Percentiles rank a stretch among this genome's conserved stretches.
Evolutionary conservation across 2,888 invertebrate genomes (phyloP).

Genomic region (Stenchaetothrips biformis): DNA sequence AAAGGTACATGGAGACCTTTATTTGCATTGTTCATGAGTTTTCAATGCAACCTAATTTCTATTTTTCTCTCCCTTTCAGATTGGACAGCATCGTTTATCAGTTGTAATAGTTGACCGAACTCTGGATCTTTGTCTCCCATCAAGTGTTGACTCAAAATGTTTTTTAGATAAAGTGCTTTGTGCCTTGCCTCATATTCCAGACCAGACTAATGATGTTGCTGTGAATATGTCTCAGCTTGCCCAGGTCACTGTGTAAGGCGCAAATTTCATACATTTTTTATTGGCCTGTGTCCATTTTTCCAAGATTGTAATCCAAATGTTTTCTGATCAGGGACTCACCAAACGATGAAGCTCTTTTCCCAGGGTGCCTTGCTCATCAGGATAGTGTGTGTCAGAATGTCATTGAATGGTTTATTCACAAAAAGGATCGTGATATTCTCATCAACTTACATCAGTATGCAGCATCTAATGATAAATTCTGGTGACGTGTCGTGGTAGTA

Average conservation of each 20-base stretch:
- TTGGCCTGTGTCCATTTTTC: background rate
- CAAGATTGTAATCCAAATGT: background rate
- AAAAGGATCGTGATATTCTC: constrained; percentile 4
- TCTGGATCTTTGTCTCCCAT: background rate
- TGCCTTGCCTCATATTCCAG: background rate
- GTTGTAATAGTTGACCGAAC: background rate
- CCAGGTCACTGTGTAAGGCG: background rate
- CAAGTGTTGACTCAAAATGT: constrained; percentile 4
- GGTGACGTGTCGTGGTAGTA: background rate
- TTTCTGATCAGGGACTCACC: background rate
- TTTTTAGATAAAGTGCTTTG: background rate
- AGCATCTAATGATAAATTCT: background rate
- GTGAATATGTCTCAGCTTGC: constrained; percentile 15
- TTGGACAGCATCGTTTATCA: background rate
- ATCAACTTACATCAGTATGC: background rate
- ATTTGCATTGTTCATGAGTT: background rate
- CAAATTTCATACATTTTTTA: background rate
- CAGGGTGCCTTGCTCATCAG: background rate
- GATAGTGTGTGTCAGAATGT: background rate
- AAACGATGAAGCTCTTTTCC: background rate
- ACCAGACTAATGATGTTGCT: background rate
- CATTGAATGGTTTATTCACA: background rate
- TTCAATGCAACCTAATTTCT: background rate
- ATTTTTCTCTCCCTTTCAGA: background rate
- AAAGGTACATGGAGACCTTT: background rate